Conservation (phyloP, 2,113 vertebrate genomes). For the Brachyistius frenatus region DNA sequence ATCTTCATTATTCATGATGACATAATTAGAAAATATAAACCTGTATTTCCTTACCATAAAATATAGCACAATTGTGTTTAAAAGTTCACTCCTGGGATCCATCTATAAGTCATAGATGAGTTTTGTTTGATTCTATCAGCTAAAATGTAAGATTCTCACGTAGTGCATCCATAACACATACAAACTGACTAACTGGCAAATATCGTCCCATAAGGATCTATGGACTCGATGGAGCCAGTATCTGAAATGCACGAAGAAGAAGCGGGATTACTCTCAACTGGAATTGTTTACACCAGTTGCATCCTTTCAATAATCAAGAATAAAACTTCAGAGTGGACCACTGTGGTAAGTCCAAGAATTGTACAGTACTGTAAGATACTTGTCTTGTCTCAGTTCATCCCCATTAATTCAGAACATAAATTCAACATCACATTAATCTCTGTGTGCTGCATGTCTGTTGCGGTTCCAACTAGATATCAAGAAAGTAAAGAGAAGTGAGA, state of each 20-base stretch:
- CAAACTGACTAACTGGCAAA: not conserved
- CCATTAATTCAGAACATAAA: too few relatives aligned
- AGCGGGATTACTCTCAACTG: constrained; percentile 64
- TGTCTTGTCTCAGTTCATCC: too few relatives aligned
- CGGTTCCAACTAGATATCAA: too few relatives aligned
- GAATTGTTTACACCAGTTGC: constrained; percentile 51
- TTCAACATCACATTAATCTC: too few relatives aligned
- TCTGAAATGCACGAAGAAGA: constrained; percentile 62
- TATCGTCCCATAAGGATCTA: constrained; percentile 61
- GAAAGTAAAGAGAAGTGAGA: too few relatives aligned
- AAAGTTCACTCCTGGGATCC: too few relatives aligned
- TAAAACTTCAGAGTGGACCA: constrained; percentile 68
- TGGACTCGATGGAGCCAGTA: constrained; percentile 65
- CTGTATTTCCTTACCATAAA: too few relatives aligned
- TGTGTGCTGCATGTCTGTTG: too few relatives aligned
- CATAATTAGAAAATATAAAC: too few relatives aligned
- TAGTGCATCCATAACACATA: not conserved
- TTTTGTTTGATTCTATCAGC: not conserved
- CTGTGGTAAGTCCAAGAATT: constrained; percentile 84
- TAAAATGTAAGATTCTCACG: not conserved
- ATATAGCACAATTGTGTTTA: too few relatives aligned
- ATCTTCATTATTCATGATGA: too few relatives aligned
- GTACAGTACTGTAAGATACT: not conserved
- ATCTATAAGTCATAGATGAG: too few relatives aligned
- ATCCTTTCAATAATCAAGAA: constrained; percentile 53